phyloP scores from a whole-genome alignment of 2,797 vertebrate genomes.

The Acestrorhynchus altus region DNA sequence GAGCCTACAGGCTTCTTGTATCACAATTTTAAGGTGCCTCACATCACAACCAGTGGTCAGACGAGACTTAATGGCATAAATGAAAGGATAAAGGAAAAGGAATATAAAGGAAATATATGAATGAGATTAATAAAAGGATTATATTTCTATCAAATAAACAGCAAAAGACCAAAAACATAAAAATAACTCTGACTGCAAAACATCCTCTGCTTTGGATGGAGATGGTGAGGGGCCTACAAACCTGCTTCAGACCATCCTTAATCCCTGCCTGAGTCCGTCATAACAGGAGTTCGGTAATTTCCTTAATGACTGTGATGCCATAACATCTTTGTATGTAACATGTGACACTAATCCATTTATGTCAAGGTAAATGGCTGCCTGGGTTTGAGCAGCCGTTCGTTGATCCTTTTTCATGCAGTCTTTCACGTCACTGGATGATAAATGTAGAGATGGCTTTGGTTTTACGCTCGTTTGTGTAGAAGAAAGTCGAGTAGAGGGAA shows the following conservation, averaged over 20 bases:
- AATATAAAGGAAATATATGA: not conserved
- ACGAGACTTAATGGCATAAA: not conserved
- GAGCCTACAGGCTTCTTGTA: not conserved
- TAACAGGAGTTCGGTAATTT: slow-evolving; percentile 60
- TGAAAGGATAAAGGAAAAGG: not conserved
- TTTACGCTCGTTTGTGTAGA: not conserved
- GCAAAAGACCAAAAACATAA: too few relatives aligned
- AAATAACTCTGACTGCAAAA: not conserved
- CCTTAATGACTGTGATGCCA: slow-evolving; percentile 64
- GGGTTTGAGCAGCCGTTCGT: not conserved
- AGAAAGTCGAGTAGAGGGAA: not conserved
- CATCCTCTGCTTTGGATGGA: not conserved
- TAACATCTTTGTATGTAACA: slow-evolving; percentile 58
- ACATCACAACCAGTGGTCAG: not conserved
- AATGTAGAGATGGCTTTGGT: not conserved
- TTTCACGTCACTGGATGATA: not conserved
- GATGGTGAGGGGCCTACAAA: not conserved
- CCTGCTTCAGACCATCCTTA: not conserved
- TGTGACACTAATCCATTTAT: slow-evolving; percentile 77
- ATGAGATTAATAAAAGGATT: too few relatives aligned
- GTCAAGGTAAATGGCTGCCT: slow-evolving; percentile 59
- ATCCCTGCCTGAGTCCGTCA: slow-evolving; percentile 36
- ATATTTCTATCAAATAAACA: not conserved
- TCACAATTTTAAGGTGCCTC: not conserved
- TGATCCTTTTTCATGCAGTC: slow-evolving; percentile 1